Base-by-base conservation (phyloP, 2,797 vertebrate genomes). In the Etheostoma perlongum region DNA sequence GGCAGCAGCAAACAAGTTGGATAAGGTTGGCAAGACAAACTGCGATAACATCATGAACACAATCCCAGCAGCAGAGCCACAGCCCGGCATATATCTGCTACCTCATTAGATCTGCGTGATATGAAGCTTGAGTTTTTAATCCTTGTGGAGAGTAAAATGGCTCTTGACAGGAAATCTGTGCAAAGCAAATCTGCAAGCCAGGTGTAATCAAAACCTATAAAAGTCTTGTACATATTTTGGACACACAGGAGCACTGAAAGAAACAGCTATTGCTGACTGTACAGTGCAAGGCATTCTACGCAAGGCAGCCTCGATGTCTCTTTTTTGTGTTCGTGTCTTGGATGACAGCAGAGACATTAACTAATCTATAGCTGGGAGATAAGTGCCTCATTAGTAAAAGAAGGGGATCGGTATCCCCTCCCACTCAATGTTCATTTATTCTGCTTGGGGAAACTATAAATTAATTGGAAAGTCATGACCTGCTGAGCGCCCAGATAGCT, bases 381-480 rank as follows among this genome's bases (percentile, higher is more conserved):
- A 86, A 90, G 78, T 65, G 88, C 61, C 84, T 78, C 78, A 40
- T 73, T 67, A 82, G 90, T 49, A 85, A 82, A 87, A 81, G 65
- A 79, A 78, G 63, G 33, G 79, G 71, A 86, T 90, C 63, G 53
- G 84, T 83, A 89, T 85, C 82, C 69, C 67, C 71, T 72, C 66
- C 71, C 71, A 82, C 81, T 88, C 72, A 55, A 74, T 82, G 81
- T 78, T 89, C 74, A 83, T 87, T 89, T 88, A 74, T 89, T 84
- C 82, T 82, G 66, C 82, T 74, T 2, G 64, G 75, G 71, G 49
- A 83, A 85, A 85, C 89, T 84, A 76, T 81, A 73, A 87, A 88
- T 90, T 82, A 91, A 91, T 85, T 85, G 87, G 79, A 73, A 78
- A 82, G 84, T 80, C 74, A 52, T 86, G 83, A 90, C 82, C 89